Evolutionary conservation across 2,888 invertebrate genomes (phyloP).

Genomic region (Lagria hirta): DNA sequence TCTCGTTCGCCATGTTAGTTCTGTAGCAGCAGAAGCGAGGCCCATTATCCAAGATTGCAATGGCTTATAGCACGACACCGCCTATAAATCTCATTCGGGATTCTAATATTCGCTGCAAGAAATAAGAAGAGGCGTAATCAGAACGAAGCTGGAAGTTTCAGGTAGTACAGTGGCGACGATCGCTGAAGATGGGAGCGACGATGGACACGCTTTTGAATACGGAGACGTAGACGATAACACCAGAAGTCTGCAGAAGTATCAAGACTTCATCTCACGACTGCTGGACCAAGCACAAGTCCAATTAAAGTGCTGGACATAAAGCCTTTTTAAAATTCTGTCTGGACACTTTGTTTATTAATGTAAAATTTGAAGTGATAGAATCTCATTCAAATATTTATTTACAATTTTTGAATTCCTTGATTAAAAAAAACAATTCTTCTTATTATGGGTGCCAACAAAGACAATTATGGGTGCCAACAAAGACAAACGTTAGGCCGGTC

Average conservation of each 20-base stretch:
- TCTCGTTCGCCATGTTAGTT: constrained; percentile 52
- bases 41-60: constrained; percentile 56
- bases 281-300: constrained; percentile 16
- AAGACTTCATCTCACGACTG: constrained; percentile 27
- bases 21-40: constrained; percentile 44
- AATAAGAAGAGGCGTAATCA: constrained; percentile 31
- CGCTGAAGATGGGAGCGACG: constrained; percentile 22
- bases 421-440: too few species aligned
- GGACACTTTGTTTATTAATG: too few species aligned
- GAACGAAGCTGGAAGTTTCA: constrained; percentile 16
- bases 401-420: too few species aligned
- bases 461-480: too few species aligned
- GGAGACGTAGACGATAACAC: constrained; percentile 22
- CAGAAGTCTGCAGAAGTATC: constrained; percentile 26
- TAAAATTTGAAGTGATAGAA: too few species aligned
- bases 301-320: too few species aligned
- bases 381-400: too few species aligned
- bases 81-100: constrained; percentile 53
- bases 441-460: too few species aligned
- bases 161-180: constrained; percentile 21
- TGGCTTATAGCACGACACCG: constrained; percentile 54
- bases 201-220: constrained; percentile 28
- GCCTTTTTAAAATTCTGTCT: too few species aligned
- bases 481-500: too few species aligned
- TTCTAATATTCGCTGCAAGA: constrained; percentile 49